Conservation (phyloP, 1,140 invertebrate genomes). For the Druon quercuslanigerum region DNA sequence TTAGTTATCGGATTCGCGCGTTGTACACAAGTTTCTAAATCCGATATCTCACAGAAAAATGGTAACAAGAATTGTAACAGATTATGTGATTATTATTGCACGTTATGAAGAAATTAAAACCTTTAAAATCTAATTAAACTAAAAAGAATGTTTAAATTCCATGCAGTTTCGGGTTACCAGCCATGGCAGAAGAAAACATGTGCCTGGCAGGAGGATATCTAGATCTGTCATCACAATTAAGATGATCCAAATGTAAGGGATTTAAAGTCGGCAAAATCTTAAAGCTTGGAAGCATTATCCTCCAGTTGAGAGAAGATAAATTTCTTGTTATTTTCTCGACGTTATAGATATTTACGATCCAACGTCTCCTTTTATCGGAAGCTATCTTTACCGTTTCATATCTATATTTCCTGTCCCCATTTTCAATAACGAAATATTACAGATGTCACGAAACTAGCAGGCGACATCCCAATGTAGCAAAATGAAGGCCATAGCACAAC, state of each 20-base stretch:
- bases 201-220: too few species aligned
- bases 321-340: neutral
- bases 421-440: neutral
- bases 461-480: neutral
- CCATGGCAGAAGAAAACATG: too few species aligned
- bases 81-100: too few species aligned
- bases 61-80: neutral
- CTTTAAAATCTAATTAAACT: too few species aligned
- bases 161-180: too few species aligned
- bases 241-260: too few species aligned
- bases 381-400: neutral
- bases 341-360: constrained; percentile 3
- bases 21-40: neutral
- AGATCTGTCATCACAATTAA: too few species aligned
- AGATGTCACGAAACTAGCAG: constrained; percentile 11
- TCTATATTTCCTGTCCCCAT: neutral
- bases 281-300: neutral
- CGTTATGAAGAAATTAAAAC: too few species aligned
- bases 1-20: constrained; percentile 26
- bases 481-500: constrained; percentile 12
- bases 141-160: too few species aligned
- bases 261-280: too few species aligned
- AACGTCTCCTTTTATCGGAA: neutral
- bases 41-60: neutral
- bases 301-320: neutral